These are phyloP conservation scores for Zaprionus lineosus DNA, from an alignment of 2,888 invertebrate species.

Conservation along the genomic window DNA sequence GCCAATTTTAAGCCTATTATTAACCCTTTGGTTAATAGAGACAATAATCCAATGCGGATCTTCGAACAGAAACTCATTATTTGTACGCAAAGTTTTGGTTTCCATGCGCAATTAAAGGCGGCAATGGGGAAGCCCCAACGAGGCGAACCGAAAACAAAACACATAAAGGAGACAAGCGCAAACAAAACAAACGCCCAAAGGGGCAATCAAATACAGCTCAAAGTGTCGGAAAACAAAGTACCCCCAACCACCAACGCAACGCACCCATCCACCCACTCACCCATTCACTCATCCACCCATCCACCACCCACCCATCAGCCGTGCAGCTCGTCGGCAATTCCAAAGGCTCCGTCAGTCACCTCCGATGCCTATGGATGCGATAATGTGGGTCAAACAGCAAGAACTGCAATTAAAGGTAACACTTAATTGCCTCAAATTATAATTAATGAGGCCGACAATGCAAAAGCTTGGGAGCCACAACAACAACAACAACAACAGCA, in stretches of 20 bases:
- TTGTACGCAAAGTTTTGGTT: constrained; percentile 26
- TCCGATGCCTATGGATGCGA: constrained; percentile 6
- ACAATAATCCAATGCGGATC: background rate
- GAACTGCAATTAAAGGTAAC: constrained; percentile 44
- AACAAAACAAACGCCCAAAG: constrained; percentile 35
- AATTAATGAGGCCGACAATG: constrained; percentile 49
- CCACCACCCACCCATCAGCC: background rate
- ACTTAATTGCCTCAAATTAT: constrained; percentile 55
- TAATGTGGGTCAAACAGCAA: constrained; percentile 55
- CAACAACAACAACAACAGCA: no score
- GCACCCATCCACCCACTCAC: constrained; percentile 9
- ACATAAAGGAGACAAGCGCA: constrained; percentile 8
- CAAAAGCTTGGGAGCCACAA: no score
- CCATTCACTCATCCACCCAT: background rate
- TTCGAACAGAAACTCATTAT: constrained; percentile 30
- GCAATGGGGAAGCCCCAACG: background rate
- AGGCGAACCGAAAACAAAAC: constrained; percentile 9
- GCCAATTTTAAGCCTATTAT: background rate
- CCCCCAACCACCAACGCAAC: no score
- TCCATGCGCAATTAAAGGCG: constrained; percentile 30
- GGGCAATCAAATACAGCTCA: constrained; percentile 36
- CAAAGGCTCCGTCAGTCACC: constrained; percentile 3
- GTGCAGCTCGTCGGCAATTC: constrained; percentile 29
- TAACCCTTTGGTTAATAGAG: background rate
- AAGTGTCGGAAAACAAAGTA: constrained; percentile 31